phyloP scores from a whole-genome alignment of 2,888 invertebrate species.

The Sepioteuthis lessoniana region DNA sequence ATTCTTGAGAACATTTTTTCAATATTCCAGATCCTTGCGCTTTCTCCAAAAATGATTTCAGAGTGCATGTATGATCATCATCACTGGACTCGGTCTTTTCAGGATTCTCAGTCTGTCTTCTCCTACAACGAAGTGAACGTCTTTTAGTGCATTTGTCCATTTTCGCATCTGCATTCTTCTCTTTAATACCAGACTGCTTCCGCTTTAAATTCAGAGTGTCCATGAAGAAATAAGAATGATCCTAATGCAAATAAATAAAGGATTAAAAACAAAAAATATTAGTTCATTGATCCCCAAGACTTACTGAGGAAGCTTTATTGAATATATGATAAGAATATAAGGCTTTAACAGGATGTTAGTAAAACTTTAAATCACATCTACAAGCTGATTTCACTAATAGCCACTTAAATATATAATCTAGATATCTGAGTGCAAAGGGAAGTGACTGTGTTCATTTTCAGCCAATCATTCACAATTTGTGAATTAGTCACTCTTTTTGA shows the following conservation, averaged over 20 bases:
- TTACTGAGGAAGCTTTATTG: no score
- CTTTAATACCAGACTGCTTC: background rate
- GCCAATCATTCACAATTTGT: no score
- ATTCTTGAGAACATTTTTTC: background rate
- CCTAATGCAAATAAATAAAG: background rate
- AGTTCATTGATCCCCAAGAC: background rate
- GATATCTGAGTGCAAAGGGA: no score
- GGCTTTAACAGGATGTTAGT: no score
- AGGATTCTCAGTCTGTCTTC: background rate
- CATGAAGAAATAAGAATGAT: background rate
- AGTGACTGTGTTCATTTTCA: no score
- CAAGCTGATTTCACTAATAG: no score
- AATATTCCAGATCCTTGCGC: background rate
- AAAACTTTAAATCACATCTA: no score
- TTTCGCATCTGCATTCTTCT: background rate
- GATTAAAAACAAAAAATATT: background rate
- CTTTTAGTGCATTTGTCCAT: background rate
- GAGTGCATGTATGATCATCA: background rate
- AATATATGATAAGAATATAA: no score
- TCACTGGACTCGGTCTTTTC: background rate
- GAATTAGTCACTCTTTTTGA: no score
- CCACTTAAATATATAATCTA: no score
- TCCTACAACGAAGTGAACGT: background rate
- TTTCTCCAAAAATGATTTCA: background rate
- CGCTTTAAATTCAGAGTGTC: background rate